phyloP scores from a whole-genome alignment of 2,797 vertebrate genomes.

The Cirrhinus mrigala region DNA sequence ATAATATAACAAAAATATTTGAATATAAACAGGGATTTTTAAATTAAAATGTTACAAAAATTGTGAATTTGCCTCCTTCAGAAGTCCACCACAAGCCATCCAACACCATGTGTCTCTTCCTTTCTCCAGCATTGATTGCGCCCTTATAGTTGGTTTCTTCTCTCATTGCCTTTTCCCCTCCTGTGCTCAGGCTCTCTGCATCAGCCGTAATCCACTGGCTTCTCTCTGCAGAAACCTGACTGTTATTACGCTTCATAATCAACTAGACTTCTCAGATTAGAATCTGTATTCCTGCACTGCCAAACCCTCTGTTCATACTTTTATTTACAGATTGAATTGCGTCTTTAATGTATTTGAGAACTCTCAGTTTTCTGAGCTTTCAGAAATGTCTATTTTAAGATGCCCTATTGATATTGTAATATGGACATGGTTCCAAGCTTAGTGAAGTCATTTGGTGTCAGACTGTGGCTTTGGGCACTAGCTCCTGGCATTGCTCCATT shows the following conservation, averaged over 20 bases:
- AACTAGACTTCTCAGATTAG: conserved; percentile 60
- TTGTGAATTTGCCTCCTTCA: not conserved
- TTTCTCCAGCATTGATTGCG: not conserved
- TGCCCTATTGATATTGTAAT: conserved; percentile 78
- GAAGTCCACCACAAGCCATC: not conserved
- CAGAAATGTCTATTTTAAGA: conserved; percentile 57
- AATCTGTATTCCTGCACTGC: conserved; percentile 61
- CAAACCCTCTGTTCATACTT: conserved; percentile 58
- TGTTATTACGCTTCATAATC: conserved; percentile 28
- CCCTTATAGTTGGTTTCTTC: not conserved
- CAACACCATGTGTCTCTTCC: not conserved
- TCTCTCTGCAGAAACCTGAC: conserved; percentile 36
- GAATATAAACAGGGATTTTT: not conserved
- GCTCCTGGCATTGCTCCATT: conserved; percentile 56
- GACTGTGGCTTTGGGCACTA: conserved; percentile 75
- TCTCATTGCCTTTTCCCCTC: conserved; percentile 1
- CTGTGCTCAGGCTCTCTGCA: not conserved
- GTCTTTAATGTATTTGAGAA: conserved; percentile 71
- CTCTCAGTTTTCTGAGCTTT: conserved; percentile 66
- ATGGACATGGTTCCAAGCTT: conserved; percentile 68
- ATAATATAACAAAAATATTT: not conserved
- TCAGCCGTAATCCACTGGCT: conserved; percentile 43
- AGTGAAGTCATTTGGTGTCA: conserved; percentile 81
- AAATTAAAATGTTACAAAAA: not conserved
- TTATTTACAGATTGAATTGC: conserved; percentile 71